phyloP scores from a whole-genome alignment of 2,888 invertebrate genomes.

The Pristionchus arcanus region DNA sequence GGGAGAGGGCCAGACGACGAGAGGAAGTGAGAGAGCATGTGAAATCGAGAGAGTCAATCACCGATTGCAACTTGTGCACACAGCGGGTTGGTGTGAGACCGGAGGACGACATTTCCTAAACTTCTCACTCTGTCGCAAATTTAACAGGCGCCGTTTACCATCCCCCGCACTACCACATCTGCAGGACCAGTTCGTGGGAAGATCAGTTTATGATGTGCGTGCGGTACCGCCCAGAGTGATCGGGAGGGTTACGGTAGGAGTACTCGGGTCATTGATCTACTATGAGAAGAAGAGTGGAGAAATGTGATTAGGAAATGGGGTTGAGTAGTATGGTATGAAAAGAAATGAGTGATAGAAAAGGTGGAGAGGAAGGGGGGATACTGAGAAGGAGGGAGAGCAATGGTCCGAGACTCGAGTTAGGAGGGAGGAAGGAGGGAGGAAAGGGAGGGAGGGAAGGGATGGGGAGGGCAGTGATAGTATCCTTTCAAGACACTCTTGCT shows the following conservation, averaged over 20 bases:
- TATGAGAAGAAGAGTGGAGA: constrained; percentile 9
- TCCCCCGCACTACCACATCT: background rate
- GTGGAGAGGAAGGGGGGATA: background rate
- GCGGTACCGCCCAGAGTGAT: constrained; percentile 35
- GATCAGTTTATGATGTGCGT: constrained; percentile 26
- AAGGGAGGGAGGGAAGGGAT: background rate
- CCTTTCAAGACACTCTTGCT: constrained; percentile 38
- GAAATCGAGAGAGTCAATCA: constrained; percentile 43
- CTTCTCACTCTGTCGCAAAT: background rate
- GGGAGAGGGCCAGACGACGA: constrained; percentile 39
- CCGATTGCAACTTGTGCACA: constrained; percentile 34
- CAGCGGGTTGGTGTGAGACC: constrained; percentile 17
- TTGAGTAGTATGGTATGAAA: constrained; percentile 25
- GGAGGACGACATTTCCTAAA: constrained; percentile 25
- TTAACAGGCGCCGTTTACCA: constrained; percentile 12
- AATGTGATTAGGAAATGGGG: constrained; percentile 40
- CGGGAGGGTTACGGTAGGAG: background rate
- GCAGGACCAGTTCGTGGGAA: background rate
- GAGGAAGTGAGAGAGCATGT: constrained; percentile 13
- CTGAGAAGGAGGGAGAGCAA: background rate
- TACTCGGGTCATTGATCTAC: constrained; percentile 28
- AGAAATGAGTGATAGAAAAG: constrained; percentile 41
- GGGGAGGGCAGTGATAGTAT: constrained; percentile 44
- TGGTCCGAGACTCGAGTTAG: constrained; percentile 13
- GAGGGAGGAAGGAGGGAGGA: background rate